Evolutionary conservation across 2,888 invertebrate species (phyloP), one percentile per base, ranked within the genome.

Genomic region (Yponomeuta cagnagella): DNA sequence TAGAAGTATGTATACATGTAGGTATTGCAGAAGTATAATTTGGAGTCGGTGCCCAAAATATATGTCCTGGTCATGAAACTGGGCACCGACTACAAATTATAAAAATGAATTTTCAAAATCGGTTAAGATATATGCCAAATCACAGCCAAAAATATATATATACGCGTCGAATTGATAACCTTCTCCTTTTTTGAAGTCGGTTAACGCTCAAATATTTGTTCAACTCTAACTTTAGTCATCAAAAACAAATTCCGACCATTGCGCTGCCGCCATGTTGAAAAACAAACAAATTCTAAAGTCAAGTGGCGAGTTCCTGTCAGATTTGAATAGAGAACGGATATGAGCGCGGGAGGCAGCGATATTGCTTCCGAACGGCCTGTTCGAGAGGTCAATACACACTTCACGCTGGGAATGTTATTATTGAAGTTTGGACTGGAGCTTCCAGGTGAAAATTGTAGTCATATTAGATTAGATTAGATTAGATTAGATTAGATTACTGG

Each of bases 281-380:
- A 31, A 23, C 64, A 30, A 65, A 65, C 65, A 31, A 12, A 65
- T 31, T 65, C 12, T 12, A 12, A 1, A 65, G 65, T 65, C 65
- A 30, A 65, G 65, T 65, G 65, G 31, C 65, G 33, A 10, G 12
- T 31, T 65, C 65, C 65, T 15, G 65, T 12, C 65, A 31, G 31
- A 65, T 65, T 65, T 65, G 65, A 65, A 65, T 65, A 65, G 65
- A 33, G 30, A 30, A 30, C 30, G 65, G 74, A 75, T 77, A 77
- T 78, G 77, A 78, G 77, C 73, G 72, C 69, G 68, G 37, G 43
- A 67, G 31, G 67, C 37, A 33, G 15, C 67, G 67, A 37, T 67
- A 67, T 67, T 67, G 67, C 67, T 37, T 67, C 67, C 67, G 66
- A 2, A 15, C 2, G 4, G 67, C 33, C 43, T 4, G 43, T n/a